These are phyloP conservation scores for Ostrea denselamellosa DNA, from an alignment of 1,140 invertebrate genomes.

Conservation along the genomic window DNA sequence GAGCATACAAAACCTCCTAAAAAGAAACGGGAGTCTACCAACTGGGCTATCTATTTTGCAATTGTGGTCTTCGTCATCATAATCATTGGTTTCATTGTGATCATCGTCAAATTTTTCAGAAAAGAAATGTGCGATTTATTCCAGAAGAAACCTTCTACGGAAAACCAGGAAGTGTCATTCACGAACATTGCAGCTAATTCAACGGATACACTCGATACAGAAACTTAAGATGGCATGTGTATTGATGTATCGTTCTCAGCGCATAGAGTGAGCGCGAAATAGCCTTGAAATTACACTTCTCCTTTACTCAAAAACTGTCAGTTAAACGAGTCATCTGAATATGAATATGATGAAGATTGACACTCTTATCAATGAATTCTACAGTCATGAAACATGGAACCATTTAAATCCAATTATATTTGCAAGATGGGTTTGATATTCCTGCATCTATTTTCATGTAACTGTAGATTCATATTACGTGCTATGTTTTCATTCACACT, in stretches of 20 bases:
- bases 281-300: too few species aligned
- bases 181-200: background rate
- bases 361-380: too few species aligned
- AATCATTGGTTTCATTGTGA: background rate
- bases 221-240: background rate
- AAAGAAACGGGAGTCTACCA: background rate
- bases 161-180: background rate
- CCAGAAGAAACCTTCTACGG: background rate
- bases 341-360: too few species aligned
- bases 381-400: too few species aligned
- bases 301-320: too few species aligned
- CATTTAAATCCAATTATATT: too few species aligned
- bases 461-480: too few species aligned
- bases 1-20: background rate
- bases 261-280: too few species aligned
- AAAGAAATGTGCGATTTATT: slow-evolving; percentile 25
- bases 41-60: slow-evolving; percentile 23
- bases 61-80: slow-evolving; percentile 19
- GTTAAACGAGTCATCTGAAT: too few species aligned
- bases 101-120: background rate
- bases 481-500: too few species aligned
- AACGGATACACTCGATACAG: background rate
- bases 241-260: background rate
- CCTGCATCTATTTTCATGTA: too few species aligned
- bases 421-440: too few species aligned